Conservation (phyloP, 2,113 vertebrate species). For the Pollachius pollachius region DNA sequence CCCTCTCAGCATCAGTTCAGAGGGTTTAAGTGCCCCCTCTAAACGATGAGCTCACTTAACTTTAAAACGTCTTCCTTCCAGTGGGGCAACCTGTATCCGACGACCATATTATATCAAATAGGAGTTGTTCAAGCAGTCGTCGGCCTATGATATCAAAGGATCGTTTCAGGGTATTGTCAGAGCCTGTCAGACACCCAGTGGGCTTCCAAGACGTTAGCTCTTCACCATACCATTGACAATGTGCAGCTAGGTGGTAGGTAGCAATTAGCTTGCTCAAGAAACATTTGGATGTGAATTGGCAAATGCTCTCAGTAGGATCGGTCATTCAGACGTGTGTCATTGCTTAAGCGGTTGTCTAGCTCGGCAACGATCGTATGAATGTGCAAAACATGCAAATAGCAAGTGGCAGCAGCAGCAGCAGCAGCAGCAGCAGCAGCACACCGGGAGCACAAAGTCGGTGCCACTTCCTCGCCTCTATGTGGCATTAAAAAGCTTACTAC, state of each 20-base stretch:
- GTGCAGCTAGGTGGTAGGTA: no score
- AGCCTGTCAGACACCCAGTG: no score
- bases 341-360: constrained; percentile 3
- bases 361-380: not conserved
- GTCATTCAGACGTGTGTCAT: not conserved
- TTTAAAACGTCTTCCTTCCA: not conserved
- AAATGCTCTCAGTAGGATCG: not conserved
- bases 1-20: no score
- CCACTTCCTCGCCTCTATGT: constrained; percentile 17
- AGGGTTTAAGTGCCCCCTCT: not conserved
- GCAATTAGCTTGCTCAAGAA: no score
- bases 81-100: no score
- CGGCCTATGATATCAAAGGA: no score
- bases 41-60: constrained; percentile 5
- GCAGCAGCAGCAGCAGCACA: no score
- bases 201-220: no score
- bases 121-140: no score
- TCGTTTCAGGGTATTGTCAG: no score
- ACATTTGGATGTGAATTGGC: constrained; percentile 4
- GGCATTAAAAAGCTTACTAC: constrained; percentile 41
- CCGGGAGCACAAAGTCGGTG: constrained; percentile 3
- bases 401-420: not conserved
- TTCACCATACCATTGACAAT: no score
- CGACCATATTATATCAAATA: no score
- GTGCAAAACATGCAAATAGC: constrained; percentile 14